phyloP scores from a whole-genome alignment of 2,113 vertebrate genomes.

The Chloropsis cyanopogon region DNA sequence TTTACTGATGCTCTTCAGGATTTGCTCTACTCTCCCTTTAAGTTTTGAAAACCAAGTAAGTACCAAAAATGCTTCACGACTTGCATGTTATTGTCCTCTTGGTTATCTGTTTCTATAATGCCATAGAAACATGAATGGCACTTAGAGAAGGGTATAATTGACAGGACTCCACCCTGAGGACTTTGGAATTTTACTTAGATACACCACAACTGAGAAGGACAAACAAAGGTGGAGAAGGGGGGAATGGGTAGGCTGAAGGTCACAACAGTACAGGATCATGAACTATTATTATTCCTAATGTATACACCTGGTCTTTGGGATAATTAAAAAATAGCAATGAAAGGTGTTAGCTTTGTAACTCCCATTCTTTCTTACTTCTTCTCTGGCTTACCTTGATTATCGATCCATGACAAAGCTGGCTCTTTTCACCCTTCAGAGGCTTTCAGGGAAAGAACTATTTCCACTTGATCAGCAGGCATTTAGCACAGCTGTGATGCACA shows the following conservation, averaged over 20 bases:
- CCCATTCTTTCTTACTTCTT: neutral
- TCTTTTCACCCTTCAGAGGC: neutral
- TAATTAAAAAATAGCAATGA: neutral
- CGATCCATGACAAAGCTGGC: neutral
- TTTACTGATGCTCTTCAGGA: neutral
- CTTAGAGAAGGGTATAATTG: conserved; percentile 41
- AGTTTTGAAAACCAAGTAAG: neutral
- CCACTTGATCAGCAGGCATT: neutral
- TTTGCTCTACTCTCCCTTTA: neutral
- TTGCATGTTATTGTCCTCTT: neutral
- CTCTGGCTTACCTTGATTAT: neutral
- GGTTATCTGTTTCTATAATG: conserved; percentile 34
- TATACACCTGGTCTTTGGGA: neutral
- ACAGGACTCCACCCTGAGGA: conserved; percentile 36
- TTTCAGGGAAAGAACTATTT: neutral
- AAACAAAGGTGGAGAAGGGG: conserved; percentile 7
- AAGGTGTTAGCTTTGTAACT: neutral
- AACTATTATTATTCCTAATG: neutral
- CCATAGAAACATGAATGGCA: conserved; percentile 4
- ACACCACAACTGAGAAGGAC: neutral
- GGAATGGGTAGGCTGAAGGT: conserved; percentile 9
- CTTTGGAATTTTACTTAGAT: conserved; percentile 44
- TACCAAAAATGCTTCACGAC: neutral
- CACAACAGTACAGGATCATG: neutral
- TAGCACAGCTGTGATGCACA: neutral